Evolutionary conservation across 2,888 invertebrate species (phyloP).

Genomic region (Hipparchia sbordonii): DNA sequence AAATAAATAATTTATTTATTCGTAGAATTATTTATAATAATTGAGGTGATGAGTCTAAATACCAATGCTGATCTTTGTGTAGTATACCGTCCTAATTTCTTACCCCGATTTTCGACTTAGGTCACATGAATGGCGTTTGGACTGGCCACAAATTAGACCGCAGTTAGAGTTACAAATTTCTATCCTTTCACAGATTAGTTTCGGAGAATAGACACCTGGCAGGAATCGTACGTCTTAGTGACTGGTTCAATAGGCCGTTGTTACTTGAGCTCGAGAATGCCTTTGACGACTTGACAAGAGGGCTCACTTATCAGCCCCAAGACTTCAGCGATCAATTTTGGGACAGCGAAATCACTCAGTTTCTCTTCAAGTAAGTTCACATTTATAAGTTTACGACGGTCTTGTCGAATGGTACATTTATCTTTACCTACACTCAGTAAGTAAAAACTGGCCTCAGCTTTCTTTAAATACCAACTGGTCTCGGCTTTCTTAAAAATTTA

Average conservation of each 20-base stretch:
- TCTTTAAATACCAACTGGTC: too few species aligned
- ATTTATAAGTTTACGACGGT: neutral
- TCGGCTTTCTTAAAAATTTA: too few species aligned
- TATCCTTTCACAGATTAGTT: constrained; percentile 74
- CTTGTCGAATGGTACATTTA: too few species aligned
- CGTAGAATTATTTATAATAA: too few species aligned
- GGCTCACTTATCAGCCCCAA: constrained; percentile 89
- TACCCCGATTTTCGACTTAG: neutral
- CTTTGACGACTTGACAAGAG: constrained; percentile 89
- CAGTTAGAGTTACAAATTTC: neutral
- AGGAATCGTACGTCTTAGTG: constrained; percentile 85
- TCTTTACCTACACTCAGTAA: too few species aligned
- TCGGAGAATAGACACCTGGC: constrained; percentile 80
- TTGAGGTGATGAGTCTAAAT: neutral
- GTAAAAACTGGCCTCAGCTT: too few species aligned
- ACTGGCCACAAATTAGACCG: neutral
- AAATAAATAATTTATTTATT: too few species aligned
- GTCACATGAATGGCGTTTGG: neutral
- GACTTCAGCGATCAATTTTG: constrained; percentile 90
- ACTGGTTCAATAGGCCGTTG: constrained; percentile 87
- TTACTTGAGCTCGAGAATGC: constrained; percentile 85
- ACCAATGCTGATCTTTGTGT: neutral
- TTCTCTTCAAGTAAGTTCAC: constrained; percentile 66
- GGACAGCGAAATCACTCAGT: constrained; percentile 86
- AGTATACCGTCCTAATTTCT: neutral